These are phyloP conservation scores for Pteropus rufus DNA, from an alignment of 2,797 vertebrate species.

Conservation along the genomic window DNA sequence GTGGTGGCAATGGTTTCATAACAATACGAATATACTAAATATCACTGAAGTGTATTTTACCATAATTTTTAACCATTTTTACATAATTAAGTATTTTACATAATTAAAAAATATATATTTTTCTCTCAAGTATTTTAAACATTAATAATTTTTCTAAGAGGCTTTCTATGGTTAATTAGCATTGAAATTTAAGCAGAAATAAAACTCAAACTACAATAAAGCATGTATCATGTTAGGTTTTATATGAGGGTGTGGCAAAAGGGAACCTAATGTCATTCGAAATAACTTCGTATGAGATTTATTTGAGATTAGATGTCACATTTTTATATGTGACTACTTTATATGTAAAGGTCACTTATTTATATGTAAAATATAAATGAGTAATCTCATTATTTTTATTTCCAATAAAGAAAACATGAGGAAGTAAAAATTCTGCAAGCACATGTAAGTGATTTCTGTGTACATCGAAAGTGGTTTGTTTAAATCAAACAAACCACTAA, in stretches of 20 bases:
- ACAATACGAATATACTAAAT: background rate
- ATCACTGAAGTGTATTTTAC: background rate
- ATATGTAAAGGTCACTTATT: too few relatives aligned
- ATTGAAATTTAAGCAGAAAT: constrained; percentile 37
- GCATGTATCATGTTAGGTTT: background rate
- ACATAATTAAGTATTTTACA: background rate
- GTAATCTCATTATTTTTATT: constrained; percentile 44
- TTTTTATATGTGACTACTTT: background rate
- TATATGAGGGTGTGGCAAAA: background rate
- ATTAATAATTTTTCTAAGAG: constrained; percentile 2
- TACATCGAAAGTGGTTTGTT: constrained; percentile 32
- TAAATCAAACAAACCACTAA: too few relatives aligned
- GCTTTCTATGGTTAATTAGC: constrained; percentile 41
- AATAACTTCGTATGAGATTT: constrained; percentile 37
- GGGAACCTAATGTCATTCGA: constrained; percentile 21
- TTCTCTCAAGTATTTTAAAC: constrained; percentile 3
- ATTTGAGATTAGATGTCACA: constrained; percentile 15
- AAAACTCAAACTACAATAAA: constrained; percentile 38
- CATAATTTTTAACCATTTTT: background rate
- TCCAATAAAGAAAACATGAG: background rate
- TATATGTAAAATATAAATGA: constrained; percentile 31
- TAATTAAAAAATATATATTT: background rate
- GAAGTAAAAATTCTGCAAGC: background rate
- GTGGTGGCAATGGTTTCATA: background rate
- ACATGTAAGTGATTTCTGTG: background rate